Conservation (phyloP, 2,888 invertebrate species). For the Portevinia maculata region DNA sequence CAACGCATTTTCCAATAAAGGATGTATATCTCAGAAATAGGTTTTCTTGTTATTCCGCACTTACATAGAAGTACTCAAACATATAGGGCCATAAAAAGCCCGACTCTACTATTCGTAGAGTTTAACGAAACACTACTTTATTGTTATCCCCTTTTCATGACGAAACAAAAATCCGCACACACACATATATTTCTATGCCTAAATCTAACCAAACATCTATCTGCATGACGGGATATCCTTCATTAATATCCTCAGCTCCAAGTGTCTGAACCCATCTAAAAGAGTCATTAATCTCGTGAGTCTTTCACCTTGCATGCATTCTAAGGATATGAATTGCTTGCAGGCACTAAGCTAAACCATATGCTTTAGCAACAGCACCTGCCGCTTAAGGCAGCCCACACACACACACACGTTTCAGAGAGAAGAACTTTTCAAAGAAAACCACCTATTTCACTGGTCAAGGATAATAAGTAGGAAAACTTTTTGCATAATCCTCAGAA, state of each 20-base stretch:
- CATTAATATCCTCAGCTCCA: constrained; percentile 70
- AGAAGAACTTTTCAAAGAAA: constrained; percentile 23
- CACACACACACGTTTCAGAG: background rate
- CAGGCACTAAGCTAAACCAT: constrained; percentile 7
- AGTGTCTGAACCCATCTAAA: constrained; percentile 67
- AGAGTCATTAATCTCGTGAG: constrained; percentile 68
- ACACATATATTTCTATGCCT: constrained; percentile 1
- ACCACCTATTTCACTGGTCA: constrained; percentile 58
- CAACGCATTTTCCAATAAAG: no score
- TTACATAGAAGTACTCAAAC: no score
- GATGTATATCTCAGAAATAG: no score
- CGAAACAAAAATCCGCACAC: constrained; percentile 56
- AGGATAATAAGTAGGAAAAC: constrained; percentile 69
- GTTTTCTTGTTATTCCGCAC: no score
- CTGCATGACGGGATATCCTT: constrained; percentile 73
- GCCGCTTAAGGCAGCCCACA: constrained; percentile 2
- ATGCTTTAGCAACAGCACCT: constrained; percentile 30
- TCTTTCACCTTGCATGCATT: constrained; percentile 57
- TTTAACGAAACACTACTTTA: constrained; percentile 66
- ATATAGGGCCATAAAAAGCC: background rate
- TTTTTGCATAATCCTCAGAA: constrained; percentile 67
- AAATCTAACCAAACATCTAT: constrained; percentile 55
- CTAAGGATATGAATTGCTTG: constrained; percentile 49
- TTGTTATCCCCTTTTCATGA: constrained; percentile 47
- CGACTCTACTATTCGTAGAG: constrained; percentile 18